These are phyloP conservation scores for Propithecus coquereli DNA, from an alignment of 2,113 vertebrate genomes.

Conservation along the genomic window DNA sequence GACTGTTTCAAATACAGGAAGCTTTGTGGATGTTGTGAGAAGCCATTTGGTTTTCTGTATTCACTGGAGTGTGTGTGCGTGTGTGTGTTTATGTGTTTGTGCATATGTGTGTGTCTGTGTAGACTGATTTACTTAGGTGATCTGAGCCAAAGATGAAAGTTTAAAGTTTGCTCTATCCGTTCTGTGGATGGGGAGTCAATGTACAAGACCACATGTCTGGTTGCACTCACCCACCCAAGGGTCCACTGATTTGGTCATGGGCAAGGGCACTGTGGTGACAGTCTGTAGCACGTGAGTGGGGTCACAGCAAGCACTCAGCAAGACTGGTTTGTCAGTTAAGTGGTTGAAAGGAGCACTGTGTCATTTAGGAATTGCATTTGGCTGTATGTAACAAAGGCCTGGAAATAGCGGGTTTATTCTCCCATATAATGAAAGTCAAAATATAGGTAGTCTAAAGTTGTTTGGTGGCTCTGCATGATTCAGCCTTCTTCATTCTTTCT, in stretches of 20 bases:
- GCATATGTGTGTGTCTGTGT: background rate
- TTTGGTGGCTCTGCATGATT: accelerated
- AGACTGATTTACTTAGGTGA: background rate
- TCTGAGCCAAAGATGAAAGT: background rate
- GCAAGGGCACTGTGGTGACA: background rate
- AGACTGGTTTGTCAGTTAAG: background rate
- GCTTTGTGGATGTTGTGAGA: background rate
- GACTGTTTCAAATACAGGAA: background rate
- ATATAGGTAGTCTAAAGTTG: background rate
- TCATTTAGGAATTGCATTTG: background rate
- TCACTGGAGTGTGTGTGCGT: background rate
- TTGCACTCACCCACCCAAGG: background rate
- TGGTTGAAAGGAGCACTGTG: background rate
- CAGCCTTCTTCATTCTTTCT: background rate
- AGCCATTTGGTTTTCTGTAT: background rate
- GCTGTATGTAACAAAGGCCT: background rate
- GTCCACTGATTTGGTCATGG: background rate
- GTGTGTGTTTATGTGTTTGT: background rate
- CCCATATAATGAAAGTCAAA: background rate
- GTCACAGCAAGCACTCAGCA: background rate
- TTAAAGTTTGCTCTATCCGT: background rate
- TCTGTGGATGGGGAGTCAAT: background rate
- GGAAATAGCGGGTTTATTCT: background rate
- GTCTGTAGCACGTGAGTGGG: background rate
- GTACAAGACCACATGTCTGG: background rate